Evolutionary conservation across 2,113 vertebrate genomes (phyloP), one percentile per base, ranked within the genome.

Genomic region (Spea multiplicata): DNA sequence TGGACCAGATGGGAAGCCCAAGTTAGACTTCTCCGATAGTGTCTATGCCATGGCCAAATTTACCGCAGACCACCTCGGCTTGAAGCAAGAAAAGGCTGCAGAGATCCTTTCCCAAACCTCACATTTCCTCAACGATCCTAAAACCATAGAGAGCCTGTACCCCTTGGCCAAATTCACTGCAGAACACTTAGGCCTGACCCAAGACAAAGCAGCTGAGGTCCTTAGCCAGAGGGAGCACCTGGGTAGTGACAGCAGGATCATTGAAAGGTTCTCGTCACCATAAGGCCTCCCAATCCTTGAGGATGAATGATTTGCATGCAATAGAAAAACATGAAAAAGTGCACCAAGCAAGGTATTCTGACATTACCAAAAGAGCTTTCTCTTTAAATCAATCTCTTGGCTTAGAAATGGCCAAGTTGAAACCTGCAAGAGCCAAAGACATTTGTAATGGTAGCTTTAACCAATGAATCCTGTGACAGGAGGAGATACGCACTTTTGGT

Each of bases 21-120:
- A 97, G 87, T 93, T 96, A 84, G 95, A 98, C 86, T 96, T 97
- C 87, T 92, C 90, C 0, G 96, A 98, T 83, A 95, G 94, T 48
- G 95, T 99, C 87, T 98, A 95, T 9, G 96, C 96, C 3, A 92
- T 98, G 88, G 96, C 94, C 82, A 97, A 97, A 49, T 95, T 97
- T 82, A 93, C 96, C 0, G 96, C 95, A 0, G 96, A 97, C 83
- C 96, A 96, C 86, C 90, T 98, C 88, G 96, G 94, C 81, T 90
- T 98, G 78, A 96, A 98, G 90, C 95, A 94, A 87, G 96, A 98
- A 88, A 97, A 96, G 82, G 95, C 94, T 3, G 95, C 92, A 0
- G 95, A 98, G 84, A 94, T 98, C 82, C 90, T 98, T 17, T 88
- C 94, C 46, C 96, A 97, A 89, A 94, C 95, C 78, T 95, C 96